Conservation (phyloP, 2,888 invertebrate genomes). For the Philereme transversata region DNA sequence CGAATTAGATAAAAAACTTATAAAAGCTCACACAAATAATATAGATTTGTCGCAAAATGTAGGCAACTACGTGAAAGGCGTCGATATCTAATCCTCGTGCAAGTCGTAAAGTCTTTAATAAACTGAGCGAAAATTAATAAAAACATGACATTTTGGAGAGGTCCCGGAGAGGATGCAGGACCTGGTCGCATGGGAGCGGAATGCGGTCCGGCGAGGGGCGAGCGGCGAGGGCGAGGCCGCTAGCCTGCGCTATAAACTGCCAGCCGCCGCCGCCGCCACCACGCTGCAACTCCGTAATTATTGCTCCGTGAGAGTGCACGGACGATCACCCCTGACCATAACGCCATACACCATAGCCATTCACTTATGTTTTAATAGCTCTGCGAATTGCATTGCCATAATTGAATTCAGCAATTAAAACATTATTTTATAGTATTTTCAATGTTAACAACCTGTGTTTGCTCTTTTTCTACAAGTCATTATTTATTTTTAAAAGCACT, state of each 20-base stretch:
- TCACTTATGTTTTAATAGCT: conserved; percentile 57
- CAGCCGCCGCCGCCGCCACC: conserved; percentile 34
- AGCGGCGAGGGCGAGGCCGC: conserved; percentile 42
- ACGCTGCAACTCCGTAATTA: conserved; percentile 50
- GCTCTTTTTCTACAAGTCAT: neutral
- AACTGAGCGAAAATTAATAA: conserved; percentile 59
- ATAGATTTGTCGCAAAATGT: neutral
- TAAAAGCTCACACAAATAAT: neutral
- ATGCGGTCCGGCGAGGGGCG: conserved; percentile 74
- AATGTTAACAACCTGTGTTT: neutral
- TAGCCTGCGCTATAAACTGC: conserved; percentile 64
- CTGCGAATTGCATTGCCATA: conserved; percentile 48
- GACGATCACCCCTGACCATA: conserved; percentile 70
- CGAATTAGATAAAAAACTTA: neutral
- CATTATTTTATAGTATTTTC: neutral
- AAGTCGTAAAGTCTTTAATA: conserved; percentile 28
- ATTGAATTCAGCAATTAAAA: conserved; percentile 21
- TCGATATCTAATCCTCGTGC: conserved; percentile 8
- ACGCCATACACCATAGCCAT: conserved; percentile 46
- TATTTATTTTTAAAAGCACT: neutral
- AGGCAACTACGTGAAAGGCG: neutral
- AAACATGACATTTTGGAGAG: conserved; percentile 76
- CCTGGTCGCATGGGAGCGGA: conserved; percentile 82
- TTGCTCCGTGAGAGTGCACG: conserved; percentile 72
- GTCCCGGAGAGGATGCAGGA: conserved; percentile 70